A percentile compares a stretch with the other conserved stretches of the same genome.
phyloP scores from a whole-genome alignment of 37 sponge, comb jelly and placozoan genomes.

The Theonella swinhoei region DNA sequence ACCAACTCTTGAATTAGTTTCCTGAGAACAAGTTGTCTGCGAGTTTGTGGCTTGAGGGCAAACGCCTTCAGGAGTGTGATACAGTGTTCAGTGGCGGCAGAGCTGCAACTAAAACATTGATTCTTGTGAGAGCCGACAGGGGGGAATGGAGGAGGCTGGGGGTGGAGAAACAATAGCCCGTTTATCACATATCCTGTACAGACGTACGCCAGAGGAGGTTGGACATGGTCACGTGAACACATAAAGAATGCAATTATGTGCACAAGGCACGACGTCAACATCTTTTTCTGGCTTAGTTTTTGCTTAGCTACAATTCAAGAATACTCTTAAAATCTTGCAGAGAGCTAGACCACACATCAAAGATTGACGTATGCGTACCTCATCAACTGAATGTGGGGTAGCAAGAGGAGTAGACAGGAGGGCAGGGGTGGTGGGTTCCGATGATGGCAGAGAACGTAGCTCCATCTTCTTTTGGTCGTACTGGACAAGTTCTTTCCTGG shows the following conservation, averaged over 20 bases:
- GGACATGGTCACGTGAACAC: too few species aligned
- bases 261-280: too few species aligned
- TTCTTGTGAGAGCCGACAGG: conserved; percentile 7
- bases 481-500: conserved; percentile 77
- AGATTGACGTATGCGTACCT: too few species aligned
- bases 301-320: too few species aligned
- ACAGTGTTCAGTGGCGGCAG: conserved; percentile 84
- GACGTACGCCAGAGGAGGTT: too few species aligned
- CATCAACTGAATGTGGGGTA: not conserved
- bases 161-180: not conserved
- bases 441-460: not conserved
- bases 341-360: too few species aligned
- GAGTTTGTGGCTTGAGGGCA: conserved; percentile 47
- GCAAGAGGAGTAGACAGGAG: not conserved
- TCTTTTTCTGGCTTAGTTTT: too few species aligned
- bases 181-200: too few species aligned
- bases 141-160: conserved; percentile 2
- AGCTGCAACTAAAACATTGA: conserved; percentile 82
- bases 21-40: conserved; percentile 49
- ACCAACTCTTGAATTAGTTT: conserved; percentile 81
- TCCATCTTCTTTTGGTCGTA: conserved; percentile 77
- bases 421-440: conserved; percentile 16
- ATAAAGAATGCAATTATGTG: too few species aligned
- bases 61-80: conserved; percentile 84
- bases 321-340: too few species aligned